Base-by-base conservation (phyloP, 1,140 invertebrate species). In the Vollenhovia emeryi region DNA sequence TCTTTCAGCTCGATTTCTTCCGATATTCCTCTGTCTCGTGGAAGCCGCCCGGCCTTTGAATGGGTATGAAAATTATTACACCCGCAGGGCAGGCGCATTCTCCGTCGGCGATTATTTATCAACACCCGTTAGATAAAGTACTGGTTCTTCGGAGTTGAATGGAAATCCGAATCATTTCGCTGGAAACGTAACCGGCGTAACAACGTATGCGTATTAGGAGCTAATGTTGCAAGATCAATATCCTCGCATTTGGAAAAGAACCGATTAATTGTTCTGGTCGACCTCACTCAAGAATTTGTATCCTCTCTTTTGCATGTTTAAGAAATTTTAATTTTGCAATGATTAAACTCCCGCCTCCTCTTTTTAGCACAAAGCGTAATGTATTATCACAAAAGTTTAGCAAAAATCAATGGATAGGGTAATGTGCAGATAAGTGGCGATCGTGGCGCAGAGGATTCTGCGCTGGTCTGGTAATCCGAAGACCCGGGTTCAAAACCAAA, bases 1-100 rank as follows among this genome's bases (percentile, higher is more conserved):
- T 90, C 89, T 90, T 90, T 90, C 89, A 90, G 85, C 88, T 90
- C 89, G 89, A 90, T 90, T 90, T 90, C 89, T 90, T 85, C 87
- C 89, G 89, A 90, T 90, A 90, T 90, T 90, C 89, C 88, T 89
- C 88, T 90, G 88, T 90, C 89, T 90, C 89, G 85, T 60, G 80
- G 55, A 89, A 71, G 71, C 80, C 71, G 71, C 75, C 45, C 64
- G 57, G 36, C 76, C 89, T 57, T 73, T 87, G 88, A 90, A 90
- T 90, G 86, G 88, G 13, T 85, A 87, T 71, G 89, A 89, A 90
- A 90, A 90, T 90, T 90, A 90, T 89, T 90, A 90, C 60, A 76
- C 80, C 87, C 87, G 69, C 78, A 82, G 78, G 88, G 48, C 55
- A 75, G 27, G 18, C 64, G 73, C 88, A 78, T 86, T 71, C 76